These are phyloP conservation scores for Papilio dardanus DNA, from an alignment of 1,140 invertebrate genomes.

Conservation along the genomic window DNA sequence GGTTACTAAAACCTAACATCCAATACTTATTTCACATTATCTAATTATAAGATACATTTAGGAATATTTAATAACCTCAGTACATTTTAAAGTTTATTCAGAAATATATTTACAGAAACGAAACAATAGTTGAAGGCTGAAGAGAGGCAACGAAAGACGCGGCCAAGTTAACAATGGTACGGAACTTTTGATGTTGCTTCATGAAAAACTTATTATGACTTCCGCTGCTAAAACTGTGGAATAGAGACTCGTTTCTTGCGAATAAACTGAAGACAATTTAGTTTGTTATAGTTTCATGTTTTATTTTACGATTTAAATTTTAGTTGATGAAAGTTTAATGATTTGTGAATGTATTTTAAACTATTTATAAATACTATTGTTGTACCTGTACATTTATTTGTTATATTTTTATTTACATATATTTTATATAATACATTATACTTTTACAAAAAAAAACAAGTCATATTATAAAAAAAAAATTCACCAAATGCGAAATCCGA, in stretches of 20 bases:
- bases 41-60: background rate
- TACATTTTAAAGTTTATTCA: background rate
- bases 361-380: background rate
- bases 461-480: no score
- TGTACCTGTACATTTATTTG: no score
- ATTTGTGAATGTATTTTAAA: background rate
- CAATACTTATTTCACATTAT: no score
- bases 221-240: conserved; percentile 15
- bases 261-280: conserved; percentile 14
- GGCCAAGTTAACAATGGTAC: conserved; percentile 24
- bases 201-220: conserved; percentile 31
- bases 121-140: background rate
- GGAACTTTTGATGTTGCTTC: conserved; percentile 27
- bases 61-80: background rate
- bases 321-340: background rate
- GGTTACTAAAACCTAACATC: no score
- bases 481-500: no score
- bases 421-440: no score
- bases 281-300: background rate
- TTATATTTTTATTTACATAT: no score
- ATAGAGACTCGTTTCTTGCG: conserved; percentile 16
- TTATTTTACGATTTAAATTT: background rate
- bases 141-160: conserved; percentile 13
- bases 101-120: background rate
- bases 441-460: no score